Percentiles rank a stretch among this genome's conserved stretches.
Conservation (phyloP, 2,888 invertebrate species). For the Melieria crassipennis region DNA sequence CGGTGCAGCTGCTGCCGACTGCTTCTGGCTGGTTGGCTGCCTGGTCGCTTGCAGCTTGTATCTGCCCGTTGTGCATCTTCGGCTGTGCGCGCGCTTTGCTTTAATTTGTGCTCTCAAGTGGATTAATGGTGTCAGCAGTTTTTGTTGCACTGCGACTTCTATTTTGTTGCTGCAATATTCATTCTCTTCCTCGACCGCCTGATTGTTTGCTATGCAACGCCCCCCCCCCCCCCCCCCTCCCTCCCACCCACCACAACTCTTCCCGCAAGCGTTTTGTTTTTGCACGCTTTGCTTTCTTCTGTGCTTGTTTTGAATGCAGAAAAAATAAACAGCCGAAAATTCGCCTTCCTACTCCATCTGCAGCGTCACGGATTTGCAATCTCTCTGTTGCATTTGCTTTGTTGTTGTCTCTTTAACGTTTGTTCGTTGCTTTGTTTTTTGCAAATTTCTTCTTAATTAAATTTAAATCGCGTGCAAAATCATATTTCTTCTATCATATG, state of each 20-base stretch:
- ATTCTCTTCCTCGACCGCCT: neutral
- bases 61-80: conserved; percentile 15
- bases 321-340: neutral
- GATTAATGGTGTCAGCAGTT: conserved; percentile 33
- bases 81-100: conserved; percentile 14
- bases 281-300: neutral
- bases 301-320: neutral
- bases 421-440: neutral
- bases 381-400: neutral
- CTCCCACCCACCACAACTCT: neutral
- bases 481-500: conserved; percentile 13
- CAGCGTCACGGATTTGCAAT: neutral
- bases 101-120: conserved; percentile 35
- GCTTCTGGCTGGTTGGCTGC: neutral
- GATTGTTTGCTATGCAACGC: neutral
- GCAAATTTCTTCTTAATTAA: conserved; percentile 24
- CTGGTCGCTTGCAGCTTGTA: too few species aligned
- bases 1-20: neutral
- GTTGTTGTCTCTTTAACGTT: neutral
- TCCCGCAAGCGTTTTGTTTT: too few species aligned
- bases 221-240: neutral
- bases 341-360: neutral
- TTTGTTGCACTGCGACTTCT: conserved; percentile 7
- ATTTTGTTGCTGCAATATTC: neutral
- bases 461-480: conserved; percentile 31